Base-by-base conservation (phyloP, 2,888 invertebrate species). In the Heteromyza rotundicornis region DNA sequence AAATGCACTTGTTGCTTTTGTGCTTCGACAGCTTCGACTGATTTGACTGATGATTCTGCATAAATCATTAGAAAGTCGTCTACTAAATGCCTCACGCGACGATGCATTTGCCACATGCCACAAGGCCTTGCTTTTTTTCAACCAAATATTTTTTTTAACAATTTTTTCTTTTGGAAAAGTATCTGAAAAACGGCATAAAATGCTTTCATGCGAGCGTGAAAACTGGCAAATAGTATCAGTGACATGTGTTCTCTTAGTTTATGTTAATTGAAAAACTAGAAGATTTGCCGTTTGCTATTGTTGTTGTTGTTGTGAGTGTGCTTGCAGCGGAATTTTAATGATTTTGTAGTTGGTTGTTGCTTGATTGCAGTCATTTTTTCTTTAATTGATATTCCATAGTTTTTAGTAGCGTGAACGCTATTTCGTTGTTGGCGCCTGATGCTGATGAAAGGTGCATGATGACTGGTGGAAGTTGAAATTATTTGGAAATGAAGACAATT, bases 201-300 rank as follows among this genome's bases (percentile, higher is more conserved):
- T n/a, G n/a, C n/a, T n/a, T n/a, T n/a, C n/a, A n/a, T n/a, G n/a
- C n/a, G n/a, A n/a, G n/a, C n/a, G n/a, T n/a, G n/a, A n/a, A n/a
- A n/a, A n/a, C n/a, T n/a, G n/a, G n/a, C n/a, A n/a, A n/a, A n/a
- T n/a, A n/a, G n/a, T 40, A 40, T 7, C 40, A 40, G 40, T 47
- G 47, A 47, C 47, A 47, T 47, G 47, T 47, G 47, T 47, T 47
- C 47, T 19, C 19, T 14, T 47, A 20, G 7, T 47, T 47, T 47
- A 47, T 47, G 47, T 19, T 47, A 47, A 47, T 47, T 47, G 47
- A 47, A 47, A 40, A 47, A 47, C 47, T 17, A 47, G 2, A 47
- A 19, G 12, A 19, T 47, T 47, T 47, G 8, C 40, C 16, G 14
- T 40, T 40, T n/a, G 17, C 14, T 47, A n/a, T 40, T 40, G 40